Percentiles rank a stretch among this genome's conserved stretches.
phyloP scores from a whole-genome alignment of 2,888 invertebrate species.

The Diachrysia chrysitis region DNA sequence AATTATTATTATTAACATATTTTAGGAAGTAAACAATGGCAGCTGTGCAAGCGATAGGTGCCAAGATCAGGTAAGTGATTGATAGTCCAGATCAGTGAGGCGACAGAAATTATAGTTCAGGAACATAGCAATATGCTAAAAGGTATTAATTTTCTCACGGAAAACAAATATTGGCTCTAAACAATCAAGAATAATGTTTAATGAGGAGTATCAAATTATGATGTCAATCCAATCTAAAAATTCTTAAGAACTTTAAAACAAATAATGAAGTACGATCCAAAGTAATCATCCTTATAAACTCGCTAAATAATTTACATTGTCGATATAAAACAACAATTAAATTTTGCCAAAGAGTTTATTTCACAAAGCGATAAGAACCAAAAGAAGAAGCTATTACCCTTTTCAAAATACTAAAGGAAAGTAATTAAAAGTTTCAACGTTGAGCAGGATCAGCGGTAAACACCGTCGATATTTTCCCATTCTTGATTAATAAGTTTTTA shows the following conservation, averaged over 20 bases:
- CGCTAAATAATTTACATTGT: slow-evolving; percentile 34
- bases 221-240: slow-evolving; percentile 11
- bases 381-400: slow-evolving; percentile 70
- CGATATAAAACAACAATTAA: slow-evolving; percentile 54
- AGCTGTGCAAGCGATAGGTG: slow-evolving; percentile 31
- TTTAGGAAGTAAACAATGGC: slow-evolving; percentile 21
- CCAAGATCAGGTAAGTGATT: slow-evolving; percentile 53
- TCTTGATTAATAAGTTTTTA: slow-evolving; percentile 63
- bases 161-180: neutral
- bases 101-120: slow-evolving; percentile 38
- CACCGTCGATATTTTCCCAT: slow-evolving; percentile 68
- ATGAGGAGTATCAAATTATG: slow-evolving; percentile 11
- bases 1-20: slow-evolving; percentile 19
- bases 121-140: slow-evolving; percentile 37
- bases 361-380: slow-evolving; percentile 62
- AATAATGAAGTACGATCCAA: slow-evolving; percentile 30
- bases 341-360: slow-evolving; percentile 57
- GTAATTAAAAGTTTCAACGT: slow-evolving; percentile 77
- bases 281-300: slow-evolving; percentile 36
- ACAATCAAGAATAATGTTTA: neutral
- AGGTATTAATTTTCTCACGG: slow-evolving; percentile 1
- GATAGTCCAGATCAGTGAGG: slow-evolving; percentile 41
- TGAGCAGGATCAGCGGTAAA: slow-evolving; percentile 59
- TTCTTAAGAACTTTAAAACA: slow-evolving; percentile 26
- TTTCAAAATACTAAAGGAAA: slow-evolving; percentile 73